These are phyloP conservation scores for Odobenus rosmarus DNA, from an alignment of 2,113 vertebrate species.

Conservation along the genomic window DNA sequence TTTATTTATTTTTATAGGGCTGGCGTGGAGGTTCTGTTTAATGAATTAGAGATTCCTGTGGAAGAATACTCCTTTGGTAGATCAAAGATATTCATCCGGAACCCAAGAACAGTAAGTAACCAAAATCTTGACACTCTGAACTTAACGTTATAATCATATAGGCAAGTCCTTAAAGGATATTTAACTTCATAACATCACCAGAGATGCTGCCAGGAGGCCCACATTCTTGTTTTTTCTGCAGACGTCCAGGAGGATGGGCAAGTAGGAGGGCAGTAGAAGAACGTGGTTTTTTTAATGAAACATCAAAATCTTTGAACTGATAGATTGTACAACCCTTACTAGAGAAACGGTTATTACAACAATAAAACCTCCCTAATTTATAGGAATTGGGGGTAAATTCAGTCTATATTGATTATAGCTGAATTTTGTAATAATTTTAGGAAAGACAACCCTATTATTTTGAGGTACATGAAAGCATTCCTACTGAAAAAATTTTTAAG, in stretches of 20 bases:
- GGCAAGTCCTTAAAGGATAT: neutral
- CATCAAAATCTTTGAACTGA: neutral
- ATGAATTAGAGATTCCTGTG: slow-evolving; percentile 89
- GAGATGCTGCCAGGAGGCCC: neutral
- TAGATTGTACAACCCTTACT: neutral
- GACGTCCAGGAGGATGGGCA: neutral
- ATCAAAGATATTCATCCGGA: slow-evolving; percentile 99
- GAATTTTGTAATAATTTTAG: neutral
- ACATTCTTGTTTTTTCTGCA: neutral
- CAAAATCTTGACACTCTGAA: slow-evolving; percentile 27
- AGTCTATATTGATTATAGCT: neutral
- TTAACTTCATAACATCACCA: neutral
- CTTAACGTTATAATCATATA: neutral
- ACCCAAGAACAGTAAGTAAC: slow-evolving; percentile 95
- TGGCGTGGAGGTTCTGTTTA: slow-evolving; percentile 95
- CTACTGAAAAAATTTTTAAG: neutral
- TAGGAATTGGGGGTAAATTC: neutral
- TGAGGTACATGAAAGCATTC: neutral
- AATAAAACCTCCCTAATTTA: neutral
- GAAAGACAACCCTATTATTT: neutral
- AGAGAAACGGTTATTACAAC: neutral
- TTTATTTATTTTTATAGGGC: slow-evolving; percentile 84
- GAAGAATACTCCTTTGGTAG: slow-evolving; percentile 96
- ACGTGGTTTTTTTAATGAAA: neutral
- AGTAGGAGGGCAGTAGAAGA: neutral